A percentile compares a stretch with the other conserved stretches of the same genome.
These are phyloP conservation scores for Anthopleura xanthogrammica DNA, from an alignment of 92 coral and sea anemone species.

Conservation along the genomic window DNA sequence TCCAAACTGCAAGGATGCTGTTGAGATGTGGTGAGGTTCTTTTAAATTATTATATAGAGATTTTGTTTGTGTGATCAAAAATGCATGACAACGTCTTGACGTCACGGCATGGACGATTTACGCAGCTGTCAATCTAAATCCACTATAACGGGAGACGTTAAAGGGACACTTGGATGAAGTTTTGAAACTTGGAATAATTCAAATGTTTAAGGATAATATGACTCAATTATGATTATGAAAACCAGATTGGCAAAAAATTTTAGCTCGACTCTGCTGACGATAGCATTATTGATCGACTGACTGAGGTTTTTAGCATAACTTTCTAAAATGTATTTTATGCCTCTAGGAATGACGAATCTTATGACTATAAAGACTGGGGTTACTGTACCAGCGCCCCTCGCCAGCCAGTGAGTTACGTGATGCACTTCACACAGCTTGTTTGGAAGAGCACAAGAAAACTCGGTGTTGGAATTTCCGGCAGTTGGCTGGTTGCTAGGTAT, in stretches of 20 bases:
- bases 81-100: too few relatives aligned
- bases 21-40: conserved; percentile 33
- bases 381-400: conserved; percentile 30
- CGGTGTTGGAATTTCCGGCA: conserved; percentile 38
- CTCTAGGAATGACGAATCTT: neutral
- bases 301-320: neutral
- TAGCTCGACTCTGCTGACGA: too few relatives aligned
- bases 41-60: neutral
- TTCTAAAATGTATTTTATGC: neutral
- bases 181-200: too few relatives aligned
- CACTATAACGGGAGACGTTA: too few relatives aligned
- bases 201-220: too few relatives aligned
- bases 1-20: conserved; percentile 40
- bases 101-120: too few relatives aligned
- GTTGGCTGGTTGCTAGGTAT: conserved; percentile 39
- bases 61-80: too few relatives aligned
- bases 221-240: too few relatives aligned
- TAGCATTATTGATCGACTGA: too few relatives aligned
- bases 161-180: too few relatives aligned
- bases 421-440: conserved; percentile 44
- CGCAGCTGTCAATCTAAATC: too few relatives aligned
- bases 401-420: neutral
- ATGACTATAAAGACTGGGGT: conserved; percentile 16
- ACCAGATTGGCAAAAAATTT: too few relatives aligned
- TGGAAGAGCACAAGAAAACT: conserved; percentile 37